Conservation (phyloP, 2,797 vertebrate genomes). For the Pantherophis vulpinus region DNA sequence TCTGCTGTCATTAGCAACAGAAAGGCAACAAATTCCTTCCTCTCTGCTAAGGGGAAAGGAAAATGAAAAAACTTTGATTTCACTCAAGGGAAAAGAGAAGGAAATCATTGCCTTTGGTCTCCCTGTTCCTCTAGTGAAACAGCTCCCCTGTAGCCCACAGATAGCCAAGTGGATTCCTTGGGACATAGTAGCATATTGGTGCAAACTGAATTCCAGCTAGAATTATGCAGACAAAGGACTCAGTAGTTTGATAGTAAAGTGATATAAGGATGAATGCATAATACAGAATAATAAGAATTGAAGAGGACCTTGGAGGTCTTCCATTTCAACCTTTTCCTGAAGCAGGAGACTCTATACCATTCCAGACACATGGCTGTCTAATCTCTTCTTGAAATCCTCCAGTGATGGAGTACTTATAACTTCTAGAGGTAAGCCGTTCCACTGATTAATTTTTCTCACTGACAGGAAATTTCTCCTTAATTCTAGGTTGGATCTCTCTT, state of each 20-base stretch:
- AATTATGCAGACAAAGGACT: neutral
- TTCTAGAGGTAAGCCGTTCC: neutral
- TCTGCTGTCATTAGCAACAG: neutral
- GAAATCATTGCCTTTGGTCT: neutral
- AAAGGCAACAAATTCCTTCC: neutral
- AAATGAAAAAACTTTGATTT: neutral
- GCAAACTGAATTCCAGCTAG: neutral
- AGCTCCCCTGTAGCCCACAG: neutral
- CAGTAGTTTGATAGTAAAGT: neutral
- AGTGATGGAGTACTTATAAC: neutral
- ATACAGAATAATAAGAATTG: neutral
- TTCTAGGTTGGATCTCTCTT: neutral
- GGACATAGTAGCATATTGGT: neutral
- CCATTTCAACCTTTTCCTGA: neutral
- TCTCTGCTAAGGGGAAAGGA: neutral
- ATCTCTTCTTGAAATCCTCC: neutral
- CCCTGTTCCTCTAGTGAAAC: neutral
- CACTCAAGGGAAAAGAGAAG: neutral
- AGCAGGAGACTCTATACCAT: neutral
- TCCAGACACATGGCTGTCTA: neutral
- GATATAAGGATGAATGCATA: neutral
- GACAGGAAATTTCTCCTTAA: neutral
- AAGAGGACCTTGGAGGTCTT: neutral
- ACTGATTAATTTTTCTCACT: neutral
- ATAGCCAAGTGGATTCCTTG: neutral